Percentiles rank a stretch among this genome's conserved stretches.
Conservation (phyloP, 2,888 invertebrate species). For the Gymnoscelis rufifasciata region DNA sequence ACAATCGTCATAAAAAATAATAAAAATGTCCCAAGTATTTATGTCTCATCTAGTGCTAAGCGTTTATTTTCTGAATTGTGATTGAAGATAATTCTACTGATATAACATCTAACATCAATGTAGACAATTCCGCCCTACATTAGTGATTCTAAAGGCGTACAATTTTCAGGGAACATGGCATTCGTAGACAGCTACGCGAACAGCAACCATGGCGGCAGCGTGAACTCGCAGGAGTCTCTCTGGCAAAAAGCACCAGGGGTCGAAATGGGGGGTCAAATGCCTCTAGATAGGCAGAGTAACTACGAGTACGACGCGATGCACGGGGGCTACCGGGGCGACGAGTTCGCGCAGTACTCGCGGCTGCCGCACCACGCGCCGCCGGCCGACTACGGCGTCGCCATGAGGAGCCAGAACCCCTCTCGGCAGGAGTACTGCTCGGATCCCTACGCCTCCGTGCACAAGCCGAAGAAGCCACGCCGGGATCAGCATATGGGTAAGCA, state of each 20-base stretch:
- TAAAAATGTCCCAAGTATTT: too few relatives aligned
- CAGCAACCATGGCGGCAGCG: constrained; percentile 96
- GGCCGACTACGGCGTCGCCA: constrained; percentile 79
- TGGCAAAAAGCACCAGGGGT: constrained; percentile 95
- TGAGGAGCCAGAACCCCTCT: constrained; percentile 88
- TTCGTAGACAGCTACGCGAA: constrained; percentile 95
- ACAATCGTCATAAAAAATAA: too few relatives aligned
- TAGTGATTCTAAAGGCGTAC: too few relatives aligned
- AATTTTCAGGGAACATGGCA: constrained; percentile 84
- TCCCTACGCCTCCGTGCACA: constrained; percentile 93
- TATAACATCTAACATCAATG: too few relatives aligned
- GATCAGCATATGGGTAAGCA: constrained; percentile 90
- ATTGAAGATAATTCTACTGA: too few relatives aligned
- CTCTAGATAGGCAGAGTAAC: constrained; percentile 82
- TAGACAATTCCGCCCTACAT: too few relatives aligned
- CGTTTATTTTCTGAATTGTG: too few relatives aligned
- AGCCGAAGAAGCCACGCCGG: constrained; percentile 89
- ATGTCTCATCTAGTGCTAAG: too few relatives aligned
- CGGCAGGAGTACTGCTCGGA: constrained; percentile 93
- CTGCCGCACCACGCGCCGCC: constrained; percentile 82
- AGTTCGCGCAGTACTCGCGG: constrained; percentile 90
- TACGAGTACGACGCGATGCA: constrained; percentile 88
- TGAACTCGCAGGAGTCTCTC: constrained; percentile 95
- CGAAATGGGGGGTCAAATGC: constrained; percentile 63
- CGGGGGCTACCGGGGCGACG: constrained; percentile 85